A percentile compares a stretch with the other conserved stretches of the same genome.
These are phyloP conservation scores for Axinella damicornis DNA, from an alignment of 37 sponge, comb jelly and placozoan species.

Conservation along the genomic window DNA sequence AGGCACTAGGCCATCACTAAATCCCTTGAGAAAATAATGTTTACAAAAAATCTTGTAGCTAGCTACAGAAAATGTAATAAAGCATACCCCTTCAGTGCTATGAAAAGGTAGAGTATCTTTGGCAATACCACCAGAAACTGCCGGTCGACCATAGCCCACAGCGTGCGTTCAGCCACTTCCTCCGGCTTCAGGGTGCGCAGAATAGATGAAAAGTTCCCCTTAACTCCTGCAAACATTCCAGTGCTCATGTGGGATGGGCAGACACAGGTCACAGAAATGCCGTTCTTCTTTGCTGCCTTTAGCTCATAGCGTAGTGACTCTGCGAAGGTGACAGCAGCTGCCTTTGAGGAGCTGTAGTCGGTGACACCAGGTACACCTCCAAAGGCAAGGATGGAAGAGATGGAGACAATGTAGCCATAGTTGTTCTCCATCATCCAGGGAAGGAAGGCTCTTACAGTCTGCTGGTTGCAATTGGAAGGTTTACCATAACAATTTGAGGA, in stretches of 20 bases:
- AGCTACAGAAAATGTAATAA: too few relatives aligned
- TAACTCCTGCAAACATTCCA: constrained; percentile 52
- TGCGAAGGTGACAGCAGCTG: constrained; percentile 51
- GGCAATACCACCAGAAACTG: constrained; percentile 60
- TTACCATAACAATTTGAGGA: too few relatives aligned
- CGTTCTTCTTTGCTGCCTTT: constrained; percentile 37
- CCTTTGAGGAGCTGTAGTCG: constrained; percentile 80
- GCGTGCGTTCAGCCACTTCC: constrained; percentile 47
- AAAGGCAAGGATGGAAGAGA: constrained; percentile 63
- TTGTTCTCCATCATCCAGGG: constrained; percentile 88
- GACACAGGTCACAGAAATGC: constrained; percentile 73
- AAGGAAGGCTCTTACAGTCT: constrained; percentile 85
- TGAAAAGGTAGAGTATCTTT: constrained; percentile 12
- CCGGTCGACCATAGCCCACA: constrained; percentile 44
- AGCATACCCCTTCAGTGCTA: constrained; percentile 60
- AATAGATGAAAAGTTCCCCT: constrained; percentile 20
- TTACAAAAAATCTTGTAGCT: too few relatives aligned
- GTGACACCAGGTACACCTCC: constrained; percentile 22
- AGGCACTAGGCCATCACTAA: too few relatives aligned
- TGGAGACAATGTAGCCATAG: constrained; percentile 85
- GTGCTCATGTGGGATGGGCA: constrained; percentile 77
- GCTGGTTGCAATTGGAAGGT: not conserved
- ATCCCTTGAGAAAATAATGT: too few relatives aligned
- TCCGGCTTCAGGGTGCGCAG: constrained; percentile 48
- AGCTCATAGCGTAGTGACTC: constrained; percentile 72